A percentile compares a stretch with the other conserved stretches of the same genome.
These are phyloP conservation scores for Phallusia fumigata DNA, from an alignment of 23 tunicate genomes.

Conservation along the genomic window DNA sequence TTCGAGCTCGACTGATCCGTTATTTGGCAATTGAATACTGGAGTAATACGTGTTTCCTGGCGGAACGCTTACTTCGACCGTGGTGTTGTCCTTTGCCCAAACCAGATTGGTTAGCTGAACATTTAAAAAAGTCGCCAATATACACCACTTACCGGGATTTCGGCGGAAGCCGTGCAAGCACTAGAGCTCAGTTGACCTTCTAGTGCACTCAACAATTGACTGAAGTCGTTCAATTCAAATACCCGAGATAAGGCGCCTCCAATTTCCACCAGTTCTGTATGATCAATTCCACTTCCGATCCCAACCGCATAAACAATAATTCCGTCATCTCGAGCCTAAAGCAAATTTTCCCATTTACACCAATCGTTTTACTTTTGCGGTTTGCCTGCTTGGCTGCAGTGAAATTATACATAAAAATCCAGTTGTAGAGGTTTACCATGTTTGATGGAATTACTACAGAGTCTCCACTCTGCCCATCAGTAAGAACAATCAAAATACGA, in stretches of 20 bases:
- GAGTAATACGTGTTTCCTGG: too few species aligned
- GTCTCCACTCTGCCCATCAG: conserved; percentile 28
- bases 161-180: conserved; percentile 10
- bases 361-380: background rate
- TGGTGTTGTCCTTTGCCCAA: too few species aligned
- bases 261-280: conserved; percentile 13
- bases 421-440: background rate
- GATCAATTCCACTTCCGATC: conserved; percentile 23
- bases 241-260: conserved; percentile 17
- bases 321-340: conserved; percentile 16
- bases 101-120: too few species aligned
- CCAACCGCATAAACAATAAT: conserved; percentile 40
- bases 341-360: too few species aligned
- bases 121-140: too few species aligned
- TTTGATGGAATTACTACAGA: background rate
- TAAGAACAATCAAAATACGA: conserved; percentile 21
- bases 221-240: background rate
- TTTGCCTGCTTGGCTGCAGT: background rate
- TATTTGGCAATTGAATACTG: too few species aligned
- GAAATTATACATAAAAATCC: background rate
- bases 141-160: conserved; percentile 8
- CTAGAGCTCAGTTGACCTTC: background rate
- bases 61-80: too few species aligned
- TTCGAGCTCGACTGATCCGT: too few species aligned
- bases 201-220: background rate